phyloP scores from a whole-genome alignment of 1,140 invertebrate genomes.

The Coenobita brevimanus region DNA sequence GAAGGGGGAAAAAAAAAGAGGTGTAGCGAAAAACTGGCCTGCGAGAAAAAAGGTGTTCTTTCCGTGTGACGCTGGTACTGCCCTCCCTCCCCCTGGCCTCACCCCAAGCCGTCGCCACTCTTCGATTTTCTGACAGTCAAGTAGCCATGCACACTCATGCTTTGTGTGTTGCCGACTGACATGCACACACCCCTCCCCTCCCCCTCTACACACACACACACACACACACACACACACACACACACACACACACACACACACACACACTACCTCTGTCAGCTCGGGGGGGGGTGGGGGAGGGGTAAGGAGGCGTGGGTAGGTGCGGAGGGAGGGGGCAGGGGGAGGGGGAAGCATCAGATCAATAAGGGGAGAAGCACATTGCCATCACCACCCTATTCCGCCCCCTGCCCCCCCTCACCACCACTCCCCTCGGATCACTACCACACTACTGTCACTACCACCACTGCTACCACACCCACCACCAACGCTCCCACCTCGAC shows the following conservation, averaged over 20 bases:
- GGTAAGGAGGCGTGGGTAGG: no score
- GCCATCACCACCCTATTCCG: constrained; percentile 39
- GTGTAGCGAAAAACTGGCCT: no score
- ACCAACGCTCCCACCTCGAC: no score
- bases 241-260: no score
- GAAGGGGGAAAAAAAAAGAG: no score
- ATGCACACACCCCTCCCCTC: constrained; percentile 1
- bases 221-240: no score
- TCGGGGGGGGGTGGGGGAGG: no score
- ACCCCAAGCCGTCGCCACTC: background rate
- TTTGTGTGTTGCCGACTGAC: constrained; percentile 46
- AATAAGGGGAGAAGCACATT: constrained; percentile 44
- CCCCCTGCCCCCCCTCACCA: background rate
- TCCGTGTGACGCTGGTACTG: no score
- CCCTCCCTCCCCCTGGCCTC: background rate
- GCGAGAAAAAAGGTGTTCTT: no score
- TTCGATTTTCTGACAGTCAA: constrained; percentile 50
- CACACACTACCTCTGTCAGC: no score
- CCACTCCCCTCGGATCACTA: no score
- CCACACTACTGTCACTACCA: background rate
- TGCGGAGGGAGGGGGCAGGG: background rate
- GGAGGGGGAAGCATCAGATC: constrained; percentile 39
- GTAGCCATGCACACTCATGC: constrained; percentile 43
- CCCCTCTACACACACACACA: background rate
- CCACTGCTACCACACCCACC: background rate